A percentile compares a stretch with the other conserved stretches of the same genome.
Conservation (phyloP, 1,140 invertebrate species). For the Cotesia typhae region DNA sequence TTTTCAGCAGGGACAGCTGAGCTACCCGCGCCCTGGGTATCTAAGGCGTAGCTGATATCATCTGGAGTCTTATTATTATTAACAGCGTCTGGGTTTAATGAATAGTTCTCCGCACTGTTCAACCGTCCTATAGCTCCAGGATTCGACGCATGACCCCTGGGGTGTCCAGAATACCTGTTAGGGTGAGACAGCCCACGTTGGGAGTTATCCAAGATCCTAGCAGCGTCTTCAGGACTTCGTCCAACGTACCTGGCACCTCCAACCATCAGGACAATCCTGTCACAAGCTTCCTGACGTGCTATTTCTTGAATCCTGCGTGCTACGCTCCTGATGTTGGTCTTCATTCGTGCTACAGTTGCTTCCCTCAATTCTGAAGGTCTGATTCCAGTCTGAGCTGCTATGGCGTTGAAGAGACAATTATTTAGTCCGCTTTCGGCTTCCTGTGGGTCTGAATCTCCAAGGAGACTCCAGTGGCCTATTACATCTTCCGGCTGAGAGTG, state of each 20-base stretch:
- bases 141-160: conserved; percentile 44
- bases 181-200: conserved; percentile 33
- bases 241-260: conserved; percentile 48
- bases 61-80: too few species aligned
- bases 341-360: conserved; percentile 18
- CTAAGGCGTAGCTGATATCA: too few species aligned
- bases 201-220: conserved; percentile 39
- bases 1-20: too few species aligned
- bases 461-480: conserved; percentile 46
- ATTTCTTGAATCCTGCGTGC: conserved; percentile 30
- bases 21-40: too few species aligned
- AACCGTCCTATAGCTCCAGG: conserved; percentile 3
- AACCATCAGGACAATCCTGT: conserved; percentile 32
- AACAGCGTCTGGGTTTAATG: neutral
- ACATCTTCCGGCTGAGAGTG: neutral
- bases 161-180: conserved; percentile 37
- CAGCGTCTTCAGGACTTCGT: conserved; percentile 19
- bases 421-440: conserved; percentile 32
- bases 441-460: conserved; percentile 34
- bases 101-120: conserved; percentile 42
- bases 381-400: conserved; percentile 38
- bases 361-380: conserved; percentile 25
- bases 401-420: conserved; percentile 45
- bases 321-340: conserved; percentile 28
- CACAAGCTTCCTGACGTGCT: conserved; percentile 19